Percentiles rank a stretch among this genome's conserved stretches.
phyloP scores from a whole-genome alignment of 2,888 invertebrate genomes.

The Philhelius pedissequus region DNA sequence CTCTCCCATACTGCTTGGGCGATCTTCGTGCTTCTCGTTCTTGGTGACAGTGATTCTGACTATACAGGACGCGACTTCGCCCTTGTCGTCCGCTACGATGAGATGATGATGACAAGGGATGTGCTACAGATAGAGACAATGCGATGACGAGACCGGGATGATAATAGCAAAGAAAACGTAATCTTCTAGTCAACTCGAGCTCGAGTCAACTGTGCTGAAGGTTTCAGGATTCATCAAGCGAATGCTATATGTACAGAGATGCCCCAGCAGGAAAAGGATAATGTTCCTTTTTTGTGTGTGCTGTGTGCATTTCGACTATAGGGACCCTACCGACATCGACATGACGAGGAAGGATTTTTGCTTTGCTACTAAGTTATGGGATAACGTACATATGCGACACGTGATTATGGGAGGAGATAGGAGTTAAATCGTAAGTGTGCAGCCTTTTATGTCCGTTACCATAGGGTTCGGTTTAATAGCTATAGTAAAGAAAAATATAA shows the following conservation, averaged over 20 bases:
- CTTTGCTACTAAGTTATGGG: neutral
- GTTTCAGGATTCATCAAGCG: conserved; percentile 21
- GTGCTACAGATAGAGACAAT: conserved; percentile 18
- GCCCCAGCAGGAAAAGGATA: neutral
- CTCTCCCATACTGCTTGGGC: neutral
- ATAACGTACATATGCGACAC: conserved; percentile 1
- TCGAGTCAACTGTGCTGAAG: conserved; percentile 36
- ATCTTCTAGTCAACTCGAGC: conserved; percentile 40
- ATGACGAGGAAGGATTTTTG: conserved; percentile 27
- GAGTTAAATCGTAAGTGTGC: neutral
- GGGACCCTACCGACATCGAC: too few species aligned
- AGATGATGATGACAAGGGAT: conserved; percentile 20
- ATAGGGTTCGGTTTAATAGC: neutral
- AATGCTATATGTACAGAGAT: conserved; percentile 4
- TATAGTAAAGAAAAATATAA: neutral
- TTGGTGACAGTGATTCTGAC: neutral
- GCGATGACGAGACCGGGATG: conserved; percentile 23
- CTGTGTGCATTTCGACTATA: neutral
- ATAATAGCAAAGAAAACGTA: conserved; percentile 41
- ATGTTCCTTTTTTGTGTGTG: neutral
- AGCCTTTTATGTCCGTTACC: neutral
- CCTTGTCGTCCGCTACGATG: neutral
- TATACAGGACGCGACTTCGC: neutral
- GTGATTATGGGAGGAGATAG: conserved; percentile 6
- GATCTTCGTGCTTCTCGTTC: neutral